Evolutionary conservation across 1,140 invertebrate species (phyloP).

Genomic region (Saccostrea cuccullata): DNA sequence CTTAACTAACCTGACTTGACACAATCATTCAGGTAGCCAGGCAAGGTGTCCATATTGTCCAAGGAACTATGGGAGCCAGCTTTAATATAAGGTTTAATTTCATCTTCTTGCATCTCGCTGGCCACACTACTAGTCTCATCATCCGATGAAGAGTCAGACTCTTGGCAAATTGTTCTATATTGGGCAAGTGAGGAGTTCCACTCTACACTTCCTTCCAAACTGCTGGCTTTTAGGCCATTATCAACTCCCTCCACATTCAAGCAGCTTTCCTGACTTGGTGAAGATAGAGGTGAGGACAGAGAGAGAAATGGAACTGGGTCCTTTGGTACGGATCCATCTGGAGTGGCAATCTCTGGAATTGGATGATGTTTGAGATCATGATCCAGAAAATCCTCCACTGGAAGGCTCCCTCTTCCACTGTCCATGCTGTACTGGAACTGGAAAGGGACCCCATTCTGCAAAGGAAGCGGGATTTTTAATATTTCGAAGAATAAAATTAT

Average conservation of each 20-base stretch:
- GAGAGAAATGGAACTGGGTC: background rate
- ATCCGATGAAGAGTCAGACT: conserved; percentile 8
- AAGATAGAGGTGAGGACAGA: background rate
- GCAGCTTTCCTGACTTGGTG: background rate
- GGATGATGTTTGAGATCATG: background rate
- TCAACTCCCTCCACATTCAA: background rate
- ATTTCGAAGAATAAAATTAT: no score
- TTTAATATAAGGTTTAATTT: conserved; percentile 6
- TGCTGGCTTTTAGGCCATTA: background rate
- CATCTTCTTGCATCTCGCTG: conserved; percentile 8
- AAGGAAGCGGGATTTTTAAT: no score
- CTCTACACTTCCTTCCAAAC: background rate
- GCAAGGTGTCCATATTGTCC: conserved; percentile 4
- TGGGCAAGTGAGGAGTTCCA: background rate
- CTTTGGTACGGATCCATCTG: background rate
- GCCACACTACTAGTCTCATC: background rate
- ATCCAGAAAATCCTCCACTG: background rate
- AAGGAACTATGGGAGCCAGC: background rate
- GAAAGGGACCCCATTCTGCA: conserved; percentile 25
- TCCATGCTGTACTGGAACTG: conserved; percentile 14
- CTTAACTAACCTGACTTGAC: conserved; percentile 14
- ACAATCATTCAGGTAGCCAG: background rate
- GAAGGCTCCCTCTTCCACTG: conserved; percentile 16
- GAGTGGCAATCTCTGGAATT: background rate
- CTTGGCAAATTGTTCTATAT: background rate